phyloP scores from a whole-genome alignment of 53 echinoderm and acorn worm genomes.

The Paracentrotus lividus region DNA sequence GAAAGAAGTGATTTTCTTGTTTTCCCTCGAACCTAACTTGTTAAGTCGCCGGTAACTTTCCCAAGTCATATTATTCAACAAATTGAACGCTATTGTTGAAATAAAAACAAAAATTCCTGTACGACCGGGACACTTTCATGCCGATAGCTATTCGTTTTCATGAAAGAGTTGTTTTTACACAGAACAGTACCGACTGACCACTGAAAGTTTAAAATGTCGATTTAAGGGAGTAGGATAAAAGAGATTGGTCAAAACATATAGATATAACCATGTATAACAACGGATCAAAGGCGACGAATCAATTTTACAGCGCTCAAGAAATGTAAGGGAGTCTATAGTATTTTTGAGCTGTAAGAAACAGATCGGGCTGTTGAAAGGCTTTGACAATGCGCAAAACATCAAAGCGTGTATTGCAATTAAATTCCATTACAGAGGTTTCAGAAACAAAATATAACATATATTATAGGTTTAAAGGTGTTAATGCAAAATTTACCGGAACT shows the following conservation, averaged over 20 bases:
- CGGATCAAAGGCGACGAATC: neutral
- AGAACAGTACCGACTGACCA: constrained; percentile 26
- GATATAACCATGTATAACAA: neutral
- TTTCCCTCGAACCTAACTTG: neutral
- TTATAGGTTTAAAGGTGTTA: too few species aligned
- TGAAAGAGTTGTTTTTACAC: neutral
- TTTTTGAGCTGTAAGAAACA: neutral
- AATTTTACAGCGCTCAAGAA: neutral
- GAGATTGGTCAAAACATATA: neutral
- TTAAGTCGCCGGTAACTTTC: neutral
- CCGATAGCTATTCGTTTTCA: constrained; percentile 1
- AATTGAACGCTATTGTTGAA: constrained; percentile 22
- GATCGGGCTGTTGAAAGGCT: neutral
- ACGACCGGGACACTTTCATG: neutral
- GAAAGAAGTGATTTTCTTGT: neutral
- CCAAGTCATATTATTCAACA: constrained; percentile 52
- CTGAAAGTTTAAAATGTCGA: neutral
- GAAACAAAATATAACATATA: too few species aligned
- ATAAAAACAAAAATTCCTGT: neutral
- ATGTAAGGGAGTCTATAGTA: neutral
- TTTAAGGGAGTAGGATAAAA: neutral
- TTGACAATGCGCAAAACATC: neutral
- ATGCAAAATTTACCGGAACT: too few species aligned
- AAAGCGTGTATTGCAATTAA: neutral
- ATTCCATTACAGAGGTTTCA: too few species aligned